Evolutionary conservation across 2,888 invertebrate species (phyloP), one percentile per base, ranked within the genome.

Genomic region (Pheosia gnoma): DNA sequence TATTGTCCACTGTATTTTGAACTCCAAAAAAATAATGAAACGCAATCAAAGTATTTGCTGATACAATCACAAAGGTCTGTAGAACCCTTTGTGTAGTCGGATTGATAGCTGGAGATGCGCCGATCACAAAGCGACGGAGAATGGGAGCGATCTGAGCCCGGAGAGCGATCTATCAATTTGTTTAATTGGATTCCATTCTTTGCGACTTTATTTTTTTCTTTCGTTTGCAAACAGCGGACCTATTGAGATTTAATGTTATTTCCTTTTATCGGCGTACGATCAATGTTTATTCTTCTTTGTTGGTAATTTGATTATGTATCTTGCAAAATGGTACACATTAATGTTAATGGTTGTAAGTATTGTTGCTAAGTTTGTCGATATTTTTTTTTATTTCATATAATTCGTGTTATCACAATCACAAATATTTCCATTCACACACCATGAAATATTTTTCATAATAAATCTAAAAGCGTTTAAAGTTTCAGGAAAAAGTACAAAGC

Each of bases 161-260:
- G 78, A 80, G 82, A 80, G 76, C 84, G 83, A 90, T 89, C 90
- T 85, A 89, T 89, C 90, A 90, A 90, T 90, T 90, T 88, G 88
- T 90, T 90, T 90, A 90, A 90, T 90, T 90, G 89, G 86, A 90
- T 89, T 89, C 87, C 82, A 85, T 83, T 82, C 89, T 89, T 88
- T 90, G 85, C 84, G 81, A 82, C 83, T 86, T 87, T n/a, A n/a
- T n/a, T 83, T 82, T 85, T 84, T 81, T 82, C 72, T 78, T 83
- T 83, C 85, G 85, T 84, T 86, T 83, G 66, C 82, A 83, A 87
- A 82, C 85, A 79, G 75, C 74, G 55, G 58, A 84, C 79, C 83
- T 83, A 83, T 87, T 85, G 86, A 85, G 85, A 84, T 86, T 86
- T 79, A 83, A 85, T 86, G 85, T 85, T 86, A 73, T 85, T 85